Conservation (phyloP, 2,113 vertebrate species). For the Pandion haliaetus region DNA sequence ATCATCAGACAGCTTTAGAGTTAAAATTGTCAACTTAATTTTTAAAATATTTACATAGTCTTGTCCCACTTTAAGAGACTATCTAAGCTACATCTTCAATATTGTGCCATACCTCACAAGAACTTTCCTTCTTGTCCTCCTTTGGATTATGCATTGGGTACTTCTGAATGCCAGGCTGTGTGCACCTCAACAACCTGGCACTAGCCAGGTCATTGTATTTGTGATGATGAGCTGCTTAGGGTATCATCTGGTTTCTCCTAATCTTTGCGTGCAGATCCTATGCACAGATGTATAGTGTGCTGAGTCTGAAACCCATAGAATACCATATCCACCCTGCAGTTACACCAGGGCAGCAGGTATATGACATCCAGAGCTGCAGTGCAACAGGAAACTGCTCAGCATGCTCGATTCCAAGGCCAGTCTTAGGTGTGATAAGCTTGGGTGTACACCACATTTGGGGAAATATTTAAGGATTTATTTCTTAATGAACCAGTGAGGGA, state of each 20-base stretch:
- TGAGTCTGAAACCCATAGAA: neutral
- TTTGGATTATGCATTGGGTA: neutral
- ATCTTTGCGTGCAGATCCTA: neutral
- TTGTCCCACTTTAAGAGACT: neutral
- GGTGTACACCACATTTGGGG: neutral
- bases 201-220: too few relatives aligned
- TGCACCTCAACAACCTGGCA: neutral
- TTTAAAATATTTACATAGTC: neutral
- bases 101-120: neutral
- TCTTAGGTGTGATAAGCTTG: neutral
- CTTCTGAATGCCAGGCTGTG: neutral
- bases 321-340: neutral
- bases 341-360: neutral
- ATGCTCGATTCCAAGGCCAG: neutral
- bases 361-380: neutral
- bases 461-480: neutral
- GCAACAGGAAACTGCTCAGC: neutral
- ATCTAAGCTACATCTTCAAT: neutral
- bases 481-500: neutral
- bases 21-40: neutral
- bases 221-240: neutral
- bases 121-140: neutral
- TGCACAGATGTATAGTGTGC: neutral
- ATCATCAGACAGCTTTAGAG: neutral
- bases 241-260: neutral